Conservation (phyloP, 2,797 vertebrate species). For the Orestias chungarensis region DNA sequence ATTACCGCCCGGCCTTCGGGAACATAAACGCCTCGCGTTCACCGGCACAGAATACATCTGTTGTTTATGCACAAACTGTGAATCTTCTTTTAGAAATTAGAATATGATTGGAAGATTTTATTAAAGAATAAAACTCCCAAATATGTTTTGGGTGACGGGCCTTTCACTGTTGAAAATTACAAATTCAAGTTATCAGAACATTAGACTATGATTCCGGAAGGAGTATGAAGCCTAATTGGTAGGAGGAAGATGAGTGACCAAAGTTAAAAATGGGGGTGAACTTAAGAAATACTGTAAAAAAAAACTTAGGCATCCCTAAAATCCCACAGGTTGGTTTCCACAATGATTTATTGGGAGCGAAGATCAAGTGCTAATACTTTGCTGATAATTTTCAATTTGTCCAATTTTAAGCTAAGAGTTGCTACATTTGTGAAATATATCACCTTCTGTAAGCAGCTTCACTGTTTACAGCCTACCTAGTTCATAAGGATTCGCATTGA, state of each 20-base stretch:
- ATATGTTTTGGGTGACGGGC: not conserved
- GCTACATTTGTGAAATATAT: no score
- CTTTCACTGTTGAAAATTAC: not conserved
- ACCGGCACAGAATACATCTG: not conserved
- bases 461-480: no score
- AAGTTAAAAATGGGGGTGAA: no score
- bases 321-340: no score
- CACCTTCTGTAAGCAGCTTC: no score
- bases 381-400: no score
- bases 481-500: not conserved
- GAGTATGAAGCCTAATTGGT: no score
- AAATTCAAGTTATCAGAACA: not conserved
- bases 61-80: not conserved
- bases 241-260: no score
- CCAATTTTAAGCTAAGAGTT: not conserved
- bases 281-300: no score
- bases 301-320: no score
- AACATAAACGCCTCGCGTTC: not conserved
- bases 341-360: no score
- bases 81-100: not conserved
- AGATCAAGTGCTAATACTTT: no score
- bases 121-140: not conserved
- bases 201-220: not conserved
- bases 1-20: slow-evolving; percentile 38
- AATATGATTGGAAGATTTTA: not conserved